A percentile compares a stretch with the other conserved stretches of the same genome.
phyloP scores from a whole-genome alignment of 2,113 vertebrate genomes.

The Paracanthobrama guichenoti region DNA sequence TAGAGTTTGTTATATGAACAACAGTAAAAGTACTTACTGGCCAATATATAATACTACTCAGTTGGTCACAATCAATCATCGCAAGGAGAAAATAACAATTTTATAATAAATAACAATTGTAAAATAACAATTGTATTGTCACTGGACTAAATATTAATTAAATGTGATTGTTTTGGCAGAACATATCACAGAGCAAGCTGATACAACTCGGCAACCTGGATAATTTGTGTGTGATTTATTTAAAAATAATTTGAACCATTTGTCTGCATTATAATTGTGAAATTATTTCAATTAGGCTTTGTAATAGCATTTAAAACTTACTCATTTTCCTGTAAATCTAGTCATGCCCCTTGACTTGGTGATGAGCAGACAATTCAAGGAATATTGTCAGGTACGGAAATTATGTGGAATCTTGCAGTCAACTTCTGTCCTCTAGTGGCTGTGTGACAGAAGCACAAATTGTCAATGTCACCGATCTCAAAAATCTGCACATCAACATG shows the following conservation, averaged over 20 bases:
- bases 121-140: background rate
- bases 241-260: conserved; percentile 56
- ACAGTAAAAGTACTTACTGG: background rate
- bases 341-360: conserved; percentile 55
- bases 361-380: conserved; percentile 52
- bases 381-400: background rate
- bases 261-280: conserved; percentile 68
- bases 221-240: conserved; percentile 55
- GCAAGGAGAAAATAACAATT: background rate
- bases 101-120: background rate
- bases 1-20: background rate
- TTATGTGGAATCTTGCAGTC: conserved; percentile 63
- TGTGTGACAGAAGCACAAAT: conserved; percentile 63
- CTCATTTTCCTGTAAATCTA: conserved; percentile 69
- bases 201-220: conserved; percentile 39
- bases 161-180: conserved; percentile 54
- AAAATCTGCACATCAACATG: background rate
- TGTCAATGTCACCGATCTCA: background rate
- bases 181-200: conserved; percentile 46
- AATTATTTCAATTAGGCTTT: conserved; percentile 68
- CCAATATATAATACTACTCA: background rate
- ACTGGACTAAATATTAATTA: conserved; percentile 37
- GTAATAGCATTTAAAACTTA: conserved; percentile 69
- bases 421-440: conserved; percentile 76
- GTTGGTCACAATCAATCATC: background rate